phyloP scores from a whole-genome alignment of 1,140 invertebrate species.

The Heliconius nattereri region DNA sequence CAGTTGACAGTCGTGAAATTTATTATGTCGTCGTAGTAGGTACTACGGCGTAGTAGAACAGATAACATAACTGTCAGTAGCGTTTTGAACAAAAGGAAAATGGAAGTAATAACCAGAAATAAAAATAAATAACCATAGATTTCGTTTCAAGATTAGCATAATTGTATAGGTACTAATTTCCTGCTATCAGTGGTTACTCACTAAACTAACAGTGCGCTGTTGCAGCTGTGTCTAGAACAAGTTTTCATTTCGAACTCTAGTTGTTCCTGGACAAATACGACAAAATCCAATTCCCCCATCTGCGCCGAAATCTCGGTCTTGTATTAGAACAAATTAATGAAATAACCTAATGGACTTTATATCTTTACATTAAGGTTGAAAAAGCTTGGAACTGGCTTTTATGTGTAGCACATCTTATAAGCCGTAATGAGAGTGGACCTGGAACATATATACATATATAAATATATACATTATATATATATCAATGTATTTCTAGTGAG shows the following conservation, averaged over 20 bases:
- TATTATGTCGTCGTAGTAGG: no score
- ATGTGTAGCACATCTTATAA: conserved; percentile 15
- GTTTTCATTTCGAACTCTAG: conserved; percentile 49
- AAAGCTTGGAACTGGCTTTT: conserved; percentile 12
- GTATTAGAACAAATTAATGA: conserved; percentile 29
- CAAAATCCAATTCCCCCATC: conserved; percentile 63
- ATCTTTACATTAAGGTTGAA: conserved; percentile 19
- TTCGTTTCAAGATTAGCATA: not conserved
- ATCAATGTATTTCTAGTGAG: not conserved
- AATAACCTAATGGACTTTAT: conserved; percentile 33
- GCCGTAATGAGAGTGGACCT: not conserved
- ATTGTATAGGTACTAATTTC: conserved; percentile 1
- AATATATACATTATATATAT: not conserved
- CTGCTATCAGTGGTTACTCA: conserved; percentile 31
- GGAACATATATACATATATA: not conserved
- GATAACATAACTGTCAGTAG: no score
- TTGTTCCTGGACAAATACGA: conserved; percentile 49
- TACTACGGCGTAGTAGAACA: no score
- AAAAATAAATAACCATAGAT: not conserved
- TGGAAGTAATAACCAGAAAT: not conserved
- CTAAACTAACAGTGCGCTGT: conserved; percentile 34
- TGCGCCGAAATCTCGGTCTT: conserved; percentile 49
- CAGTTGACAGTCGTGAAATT: no score
- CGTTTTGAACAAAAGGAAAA: not conserved
- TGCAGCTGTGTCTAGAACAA: conserved; percentile 32